These are phyloP conservation scores for Macroglossus sobrinus DNA, from an alignment of 2,113 vertebrate species.

Conservation along the genomic window DNA sequence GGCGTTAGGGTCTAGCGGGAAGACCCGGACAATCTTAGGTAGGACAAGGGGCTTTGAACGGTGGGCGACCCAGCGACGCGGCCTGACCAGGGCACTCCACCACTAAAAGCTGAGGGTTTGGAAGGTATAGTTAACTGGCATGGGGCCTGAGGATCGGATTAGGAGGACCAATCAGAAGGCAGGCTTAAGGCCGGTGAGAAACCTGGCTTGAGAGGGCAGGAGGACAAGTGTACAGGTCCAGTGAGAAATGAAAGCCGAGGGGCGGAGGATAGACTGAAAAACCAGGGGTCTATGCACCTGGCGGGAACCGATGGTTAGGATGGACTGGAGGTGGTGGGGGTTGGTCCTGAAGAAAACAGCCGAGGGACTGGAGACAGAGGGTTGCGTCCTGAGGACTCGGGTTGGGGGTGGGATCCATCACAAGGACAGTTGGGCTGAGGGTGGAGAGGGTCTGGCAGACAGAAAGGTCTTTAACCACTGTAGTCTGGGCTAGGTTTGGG, in stretches of 20 bases:
- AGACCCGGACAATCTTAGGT: background rate
- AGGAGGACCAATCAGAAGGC: background rate
- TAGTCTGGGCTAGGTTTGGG: background rate
- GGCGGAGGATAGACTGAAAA: background rate
- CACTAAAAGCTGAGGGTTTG: background rate
- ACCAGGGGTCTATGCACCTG: background rate
- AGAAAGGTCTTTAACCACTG: background rate
- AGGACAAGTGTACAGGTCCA: background rate
- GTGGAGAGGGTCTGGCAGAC: background rate
- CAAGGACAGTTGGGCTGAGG: background rate
- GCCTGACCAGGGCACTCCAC: background rate
- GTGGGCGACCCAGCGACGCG: too few relatives aligned
- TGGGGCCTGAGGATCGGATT: background rate
- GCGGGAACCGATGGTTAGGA: background rate
- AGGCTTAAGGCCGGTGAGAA: background rate
- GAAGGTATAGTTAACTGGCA: background rate
- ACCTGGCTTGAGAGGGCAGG: background rate
- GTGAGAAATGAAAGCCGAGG: background rate
- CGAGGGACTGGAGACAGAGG: conserved; percentile 34
- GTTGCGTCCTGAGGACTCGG: background rate
- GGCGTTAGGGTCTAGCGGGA: background rate
- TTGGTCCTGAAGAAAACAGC: background rate
- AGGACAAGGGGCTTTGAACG: background rate
- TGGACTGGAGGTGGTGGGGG: background rate
- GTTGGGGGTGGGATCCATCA: background rate